Evolutionary conservation across 1,140 invertebrate genomes (phyloP).

Genomic region (Eumeta japonica): DNA sequence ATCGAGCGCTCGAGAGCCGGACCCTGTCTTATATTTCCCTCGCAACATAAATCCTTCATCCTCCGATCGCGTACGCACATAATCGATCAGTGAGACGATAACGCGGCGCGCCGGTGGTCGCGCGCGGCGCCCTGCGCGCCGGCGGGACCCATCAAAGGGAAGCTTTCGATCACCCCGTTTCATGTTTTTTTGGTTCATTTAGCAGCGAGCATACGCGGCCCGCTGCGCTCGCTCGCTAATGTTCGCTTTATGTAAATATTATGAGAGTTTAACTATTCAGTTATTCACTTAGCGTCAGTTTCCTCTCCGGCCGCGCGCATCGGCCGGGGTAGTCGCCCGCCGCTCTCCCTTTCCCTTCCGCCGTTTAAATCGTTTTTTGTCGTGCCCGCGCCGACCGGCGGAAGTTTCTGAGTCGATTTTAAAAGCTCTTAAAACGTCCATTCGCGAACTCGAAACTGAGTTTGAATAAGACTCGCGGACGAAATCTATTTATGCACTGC

Average conservation of each 20-base stretch:
- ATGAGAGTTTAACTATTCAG: conserved; percentile 56
- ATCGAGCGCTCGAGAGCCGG: no score
- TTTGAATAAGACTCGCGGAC: not conserved
- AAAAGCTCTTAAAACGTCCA: conserved; percentile 31
- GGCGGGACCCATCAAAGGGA: conserved; percentile 46
- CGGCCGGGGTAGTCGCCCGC: conserved; percentile 16
- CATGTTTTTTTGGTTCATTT: conserved; percentile 51
- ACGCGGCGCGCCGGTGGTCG: no score
- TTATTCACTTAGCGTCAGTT: conserved; percentile 52
- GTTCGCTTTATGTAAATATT: conserved; percentile 53
- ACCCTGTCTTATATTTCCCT: no score
- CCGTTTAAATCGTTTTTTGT: conserved; percentile 37
- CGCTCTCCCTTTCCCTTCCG: conserved; percentile 19
- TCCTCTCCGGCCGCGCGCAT: conserved; percentile 43
- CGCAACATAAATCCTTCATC: no score
- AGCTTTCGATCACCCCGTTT: conserved; percentile 41
- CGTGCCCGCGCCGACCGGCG: conserved; percentile 10
- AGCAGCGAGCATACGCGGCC: conserved; percentile 31
- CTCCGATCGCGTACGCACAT: no score
- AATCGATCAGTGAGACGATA: no score
- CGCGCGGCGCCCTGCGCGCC: no score
- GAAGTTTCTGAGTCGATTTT: conserved; percentile 35
- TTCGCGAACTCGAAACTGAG: conserved; percentile 10
- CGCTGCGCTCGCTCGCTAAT: conserved; percentile 23
- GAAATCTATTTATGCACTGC: not conserved